Percentiles rank a stretch among this genome's conserved stretches.
Conservation (phyloP, 2,113 vertebrate genomes). For the Mus musculus region GRCm39 chr11:92266501-92267000, state of each 20-base stretch:
- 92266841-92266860: neutral
- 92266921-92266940: neutral
- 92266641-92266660: neutral
- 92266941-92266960: neutral
- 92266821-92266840: neutral
- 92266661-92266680: neutral
- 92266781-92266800: neutral
- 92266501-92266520: neutral
- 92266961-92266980: neutral
- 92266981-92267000: neutral
- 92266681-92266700: neutral
- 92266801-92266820: neutral
- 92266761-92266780: neutral
- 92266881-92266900: neutral
- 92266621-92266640: neutral
- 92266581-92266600: neutral
- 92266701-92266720: neutral
- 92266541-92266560: neutral
- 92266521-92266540: neutral
- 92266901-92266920: neutral
- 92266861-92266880: neutral
- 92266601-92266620: neutral
- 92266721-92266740: neutral
- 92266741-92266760: neutral
- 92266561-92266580: rapidly evolving